Base-by-base conservation (phyloP, 2,113 vertebrate genomes). In the Eptesicus fuscus region DNA sequence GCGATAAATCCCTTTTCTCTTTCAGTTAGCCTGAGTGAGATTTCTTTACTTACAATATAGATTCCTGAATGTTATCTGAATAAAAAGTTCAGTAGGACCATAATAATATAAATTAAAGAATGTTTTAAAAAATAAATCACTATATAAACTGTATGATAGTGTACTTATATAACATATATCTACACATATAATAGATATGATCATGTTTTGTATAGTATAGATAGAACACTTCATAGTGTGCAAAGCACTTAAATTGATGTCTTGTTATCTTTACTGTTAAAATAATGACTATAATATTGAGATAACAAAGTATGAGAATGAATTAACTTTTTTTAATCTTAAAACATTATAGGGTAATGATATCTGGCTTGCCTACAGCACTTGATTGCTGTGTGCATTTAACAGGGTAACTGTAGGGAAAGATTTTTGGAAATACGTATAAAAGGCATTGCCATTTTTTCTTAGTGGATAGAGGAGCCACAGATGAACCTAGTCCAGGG, bases 271-370 rank as follows among this genome's bases (percentile, higher is more conserved):
- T 88, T 90, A 35, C 82, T 88, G 59, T 76, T 87, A 94, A 95
- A 94, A 73, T 89, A 78, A 74, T 92, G 87, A 73, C 71, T 87
- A 95, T 90, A 71, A 92, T 76, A 96, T 93, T 90, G 70, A 95
- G 65, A 65, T 71, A 89, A 91, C 69, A 80, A 90, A 94, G 51
- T 51, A 90, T 69, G 76, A 90, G 25, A 76, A 80, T 76, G 70
- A 90, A 95, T 82, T 90, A 90, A 82, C 42, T 79, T 79, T 87
- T 92, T 83, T 88, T 10, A 95, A 87, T 93, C 47, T 49, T 23
- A 74, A 37, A 90, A 61, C 23, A 44, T 25, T 76, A 44, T 82
- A 74, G 47, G 51, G n/a, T 89, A 79, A 84, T 82, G 92, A 49
- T 56, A 59, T 56, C 17, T 95, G 51, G 42, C 17, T 96, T 92